phyloP scores from a whole-genome alignment of 1,140 invertebrate species.

The Metopolophium dirhodum region DNA sequence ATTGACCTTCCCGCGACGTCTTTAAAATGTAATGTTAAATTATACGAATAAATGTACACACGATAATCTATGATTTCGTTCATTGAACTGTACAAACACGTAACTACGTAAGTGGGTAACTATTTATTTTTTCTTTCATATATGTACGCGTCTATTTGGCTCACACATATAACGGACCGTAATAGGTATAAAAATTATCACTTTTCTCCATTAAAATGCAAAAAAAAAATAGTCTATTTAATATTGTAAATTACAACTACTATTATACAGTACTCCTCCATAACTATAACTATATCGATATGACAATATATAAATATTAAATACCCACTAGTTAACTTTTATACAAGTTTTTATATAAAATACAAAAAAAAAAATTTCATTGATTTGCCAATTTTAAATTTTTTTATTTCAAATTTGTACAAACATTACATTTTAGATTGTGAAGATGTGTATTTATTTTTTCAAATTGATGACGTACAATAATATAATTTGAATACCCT shows the following conservation, averaged over 20 bases:
- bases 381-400: not conserved
- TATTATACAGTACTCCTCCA: too few relatives aligned
- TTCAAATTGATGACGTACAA: constrained; percentile 10
- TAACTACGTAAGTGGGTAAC: too few relatives aligned
- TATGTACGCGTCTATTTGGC: too few relatives aligned
- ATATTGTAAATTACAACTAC: too few relatives aligned
- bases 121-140: too few relatives aligned
- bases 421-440: not conserved
- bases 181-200: too few relatives aligned
- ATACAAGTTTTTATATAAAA: not conserved
- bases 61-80: not conserved
- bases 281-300: too few relatives aligned
- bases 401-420: not conserved
- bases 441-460: not conserved
- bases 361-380: not conserved
- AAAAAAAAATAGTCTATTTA: too few relatives aligned
- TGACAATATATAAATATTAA: not conserved
- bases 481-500: not conserved
- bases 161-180: too few relatives aligned
- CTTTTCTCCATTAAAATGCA: too few relatives aligned
- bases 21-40: not conserved
- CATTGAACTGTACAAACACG: not conserved
- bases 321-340: not conserved
- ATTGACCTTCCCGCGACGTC: not conserved
- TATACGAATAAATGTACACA: not conserved